phyloP scores from a whole-genome alignment of 2,797 vertebrate genomes.

The Danio albolineatus region DNA sequence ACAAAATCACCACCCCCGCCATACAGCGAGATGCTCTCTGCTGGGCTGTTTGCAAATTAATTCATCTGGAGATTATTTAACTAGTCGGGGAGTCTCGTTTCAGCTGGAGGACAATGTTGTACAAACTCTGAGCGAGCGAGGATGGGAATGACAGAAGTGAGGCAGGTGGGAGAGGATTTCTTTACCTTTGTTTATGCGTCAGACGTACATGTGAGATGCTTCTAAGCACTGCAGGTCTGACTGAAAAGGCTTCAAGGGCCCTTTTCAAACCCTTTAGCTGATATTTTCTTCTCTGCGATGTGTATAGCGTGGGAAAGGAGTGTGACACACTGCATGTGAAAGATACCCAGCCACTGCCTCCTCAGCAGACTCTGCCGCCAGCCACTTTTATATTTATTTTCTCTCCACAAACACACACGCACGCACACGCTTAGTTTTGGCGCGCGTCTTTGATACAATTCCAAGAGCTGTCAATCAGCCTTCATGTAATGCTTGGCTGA shows the following conservation, averaged over 20 bases:
- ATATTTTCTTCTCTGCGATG: constrained; percentile 30
- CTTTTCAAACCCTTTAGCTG: constrained; percentile 50
- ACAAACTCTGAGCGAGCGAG: neutral
- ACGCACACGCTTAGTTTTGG: constrained; percentile 43
- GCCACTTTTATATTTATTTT: constrained; percentile 55
- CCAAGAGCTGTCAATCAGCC: constrained; percentile 80
- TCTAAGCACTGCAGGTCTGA: constrained; percentile 27
- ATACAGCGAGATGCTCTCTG: constrained; percentile 32
- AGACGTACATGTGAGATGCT: constrained; percentile 14
- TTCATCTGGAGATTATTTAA: constrained; percentile 50
- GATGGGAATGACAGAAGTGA: constrained; percentile 15
- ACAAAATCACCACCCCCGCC: constrained; percentile 33
- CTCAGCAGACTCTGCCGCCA: constrained; percentile 49
- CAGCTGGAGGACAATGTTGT: neutral
- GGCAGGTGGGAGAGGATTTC: neutral
- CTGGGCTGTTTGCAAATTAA: constrained; percentile 54
- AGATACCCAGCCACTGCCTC: constrained; percentile 48
- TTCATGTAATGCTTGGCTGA: constrained; percentile 75
- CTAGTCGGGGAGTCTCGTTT: constrained; percentile 26
- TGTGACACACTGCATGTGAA: constrained; percentile 44
- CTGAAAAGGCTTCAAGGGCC: constrained; percentile 51
- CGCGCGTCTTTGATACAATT: constrained; percentile 69
- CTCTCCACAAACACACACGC: constrained; percentile 37
- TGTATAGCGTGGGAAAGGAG: constrained; percentile 47
- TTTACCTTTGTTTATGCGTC: constrained; percentile 31